Base-by-base conservation (phyloP, 2,888 invertebrate species). In the Caenorhabditis sp. region DNA sequence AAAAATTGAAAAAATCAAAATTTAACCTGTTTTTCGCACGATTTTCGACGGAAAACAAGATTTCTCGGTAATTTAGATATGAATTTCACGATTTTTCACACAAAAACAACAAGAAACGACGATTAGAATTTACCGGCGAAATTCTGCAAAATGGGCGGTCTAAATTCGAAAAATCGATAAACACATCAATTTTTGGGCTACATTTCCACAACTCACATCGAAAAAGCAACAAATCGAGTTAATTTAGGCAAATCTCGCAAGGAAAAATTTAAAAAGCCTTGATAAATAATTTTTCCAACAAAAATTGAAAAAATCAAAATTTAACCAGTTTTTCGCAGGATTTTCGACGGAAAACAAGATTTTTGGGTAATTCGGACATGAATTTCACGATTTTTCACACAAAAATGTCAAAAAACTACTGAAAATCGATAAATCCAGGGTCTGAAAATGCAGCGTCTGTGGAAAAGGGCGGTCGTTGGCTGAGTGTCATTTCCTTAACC, bases 401-500 rank as follows among this genome's bases (percentile, higher is more conserved):
- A n/a, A 40, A 32, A 24, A 55, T 11, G 3, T 0, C 5, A 1
- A 20, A 62, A 77, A 69, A 51, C 18, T 0, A n/a, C 28, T 26
- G 20, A 26, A 68, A 77, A 77, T 55, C 35, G 8, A 55, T 53
- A 20, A 61, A 67, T 51, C 40, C 37, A 2, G 20, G 18, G 5
- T 2, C 24, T 44, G 28, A 18, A 69, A 53, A 44, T 8, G 24
- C 3, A n/a, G n/a, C 13, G 5, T 1, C 28, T 28, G 28, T 50
- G 20, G 44, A 72, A 71, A 74, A 80, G 62, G 64, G 74, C 68
- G 60, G 62, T 37, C 62, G 80, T 69, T 74, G 76, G 51, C 76
- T 82, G 77, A 77, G 82, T 78, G 78, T 61, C 58, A 78, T 51
- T 47, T 20, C 61, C 32, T 72, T 68, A 70, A 72, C 18, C 77